phyloP scores from a whole-genome alignment of 2,113 vertebrate species.

The Bujurquina vittata region DNA sequence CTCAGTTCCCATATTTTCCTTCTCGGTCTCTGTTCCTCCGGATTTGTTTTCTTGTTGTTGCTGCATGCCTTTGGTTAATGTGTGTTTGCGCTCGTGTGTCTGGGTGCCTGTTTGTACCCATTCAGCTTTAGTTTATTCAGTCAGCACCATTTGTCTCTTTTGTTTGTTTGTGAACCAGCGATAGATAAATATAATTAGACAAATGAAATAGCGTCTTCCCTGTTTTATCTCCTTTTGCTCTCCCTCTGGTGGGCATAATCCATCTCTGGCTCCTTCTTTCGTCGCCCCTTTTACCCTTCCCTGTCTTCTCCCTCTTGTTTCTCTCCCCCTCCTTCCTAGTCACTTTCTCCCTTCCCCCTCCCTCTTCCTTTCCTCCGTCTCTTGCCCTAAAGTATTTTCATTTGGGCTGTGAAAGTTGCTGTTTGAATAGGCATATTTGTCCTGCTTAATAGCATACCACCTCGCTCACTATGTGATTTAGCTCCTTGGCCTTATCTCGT shows the following conservation, averaged over 20 bases:
- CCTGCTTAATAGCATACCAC: conserved; percentile 82
- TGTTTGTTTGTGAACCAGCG: conserved; percentile 72
- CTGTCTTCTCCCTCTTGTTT: conserved; percentile 50
- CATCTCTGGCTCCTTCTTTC: conserved; percentile 62
- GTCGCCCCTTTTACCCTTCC: conserved; percentile 61
- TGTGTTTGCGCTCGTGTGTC: conserved; percentile 18
- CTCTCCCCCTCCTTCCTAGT: conserved; percentile 15
- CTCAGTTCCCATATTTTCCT: conserved; percentile 43
- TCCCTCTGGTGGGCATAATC: conserved; percentile 63
- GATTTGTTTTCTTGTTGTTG: conserved; percentile 43
- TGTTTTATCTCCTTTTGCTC: conserved; percentile 69
- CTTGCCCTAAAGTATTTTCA: conserved; percentile 62
- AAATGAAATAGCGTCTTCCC: conserved; percentile 72
- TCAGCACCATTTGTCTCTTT: conserved; percentile 67
- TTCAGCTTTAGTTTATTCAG: conserved; percentile 52
- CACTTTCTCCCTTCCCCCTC: neutral
- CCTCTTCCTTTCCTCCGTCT: conserved; percentile 31
- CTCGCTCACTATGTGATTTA: conserved; percentile 76
- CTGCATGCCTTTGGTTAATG: conserved; percentile 51
- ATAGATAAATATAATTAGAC: conserved; percentile 81
- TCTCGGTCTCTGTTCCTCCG: conserved; percentile 11
- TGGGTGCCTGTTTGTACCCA: conserved; percentile 27
- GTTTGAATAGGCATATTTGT: conserved; percentile 85
- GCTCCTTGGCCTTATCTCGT: conserved; percentile 79
- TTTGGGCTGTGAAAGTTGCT: conserved; percentile 77